phyloP scores from a whole-genome alignment of 2,797 vertebrate species.

The Micrastur ruficollis region DNA sequence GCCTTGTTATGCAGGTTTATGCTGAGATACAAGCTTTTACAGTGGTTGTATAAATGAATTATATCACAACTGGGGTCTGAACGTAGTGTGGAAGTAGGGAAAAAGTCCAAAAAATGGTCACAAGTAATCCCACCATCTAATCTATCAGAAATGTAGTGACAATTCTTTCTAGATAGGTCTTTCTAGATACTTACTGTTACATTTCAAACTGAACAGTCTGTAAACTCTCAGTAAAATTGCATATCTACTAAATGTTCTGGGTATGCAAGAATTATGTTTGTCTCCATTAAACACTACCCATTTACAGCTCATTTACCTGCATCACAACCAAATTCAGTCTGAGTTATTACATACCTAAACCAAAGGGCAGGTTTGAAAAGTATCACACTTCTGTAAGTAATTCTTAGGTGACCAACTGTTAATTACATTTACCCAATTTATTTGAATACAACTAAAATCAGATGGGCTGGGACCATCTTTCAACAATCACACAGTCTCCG shows the following conservation, averaged over 20 bases:
- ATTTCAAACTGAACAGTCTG: background rate
- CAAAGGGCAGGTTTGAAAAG: background rate
- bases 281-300: background rate
- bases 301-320: background rate
- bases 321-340: background rate
- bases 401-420: background rate
- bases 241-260: background rate
- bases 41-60: background rate
- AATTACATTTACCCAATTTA: background rate
- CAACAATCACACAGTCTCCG: background rate
- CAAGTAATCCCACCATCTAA: background rate
- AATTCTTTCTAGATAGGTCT: background rate
- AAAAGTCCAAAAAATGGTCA: background rate
- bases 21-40: background rate
- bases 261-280: background rate
- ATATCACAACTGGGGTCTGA: background rate
- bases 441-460: background rate
- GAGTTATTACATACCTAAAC: background rate
- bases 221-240: background rate
- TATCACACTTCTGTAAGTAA: background rate
- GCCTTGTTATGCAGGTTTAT: conserved; percentile 8
- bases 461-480: background rate
- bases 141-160: background rate
- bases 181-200: background rate
- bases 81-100: background rate